These are phyloP conservation scores for Astatotilapia flaviijosephi DNA, from an alignment of 2,113 vertebrate genomes.

Conservation along the genomic window DNA sequence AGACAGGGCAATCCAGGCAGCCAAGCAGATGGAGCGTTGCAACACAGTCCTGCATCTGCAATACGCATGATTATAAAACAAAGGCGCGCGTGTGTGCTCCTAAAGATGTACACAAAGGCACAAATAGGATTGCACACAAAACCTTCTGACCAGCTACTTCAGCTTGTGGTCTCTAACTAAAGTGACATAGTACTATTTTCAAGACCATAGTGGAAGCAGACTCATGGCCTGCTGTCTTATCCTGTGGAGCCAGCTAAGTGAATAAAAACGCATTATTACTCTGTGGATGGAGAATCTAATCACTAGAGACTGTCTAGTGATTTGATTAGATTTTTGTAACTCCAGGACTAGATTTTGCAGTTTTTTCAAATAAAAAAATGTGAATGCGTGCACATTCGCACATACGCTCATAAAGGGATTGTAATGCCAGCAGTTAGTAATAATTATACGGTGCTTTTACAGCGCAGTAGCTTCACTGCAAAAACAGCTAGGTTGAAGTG, in stretches of 20 bases:
- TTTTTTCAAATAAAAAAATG: neutral
- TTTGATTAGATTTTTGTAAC: neutral
- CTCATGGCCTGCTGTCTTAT: conserved; percentile 36
- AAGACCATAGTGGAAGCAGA: neutral
- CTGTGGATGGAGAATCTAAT: neutral
- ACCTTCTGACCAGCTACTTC: neutral
- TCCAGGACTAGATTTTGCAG: neutral
- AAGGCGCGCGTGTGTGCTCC: neutral
- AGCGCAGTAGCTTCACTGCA: neutral
- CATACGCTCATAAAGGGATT: neutral
- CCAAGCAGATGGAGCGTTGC: conserved; percentile 40
- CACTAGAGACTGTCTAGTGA: neutral
- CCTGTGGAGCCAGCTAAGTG: neutral
- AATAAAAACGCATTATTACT: neutral
- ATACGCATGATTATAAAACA: neutral
- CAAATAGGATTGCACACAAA: neutral
- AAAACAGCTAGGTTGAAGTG: neutral
- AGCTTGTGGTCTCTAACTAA: neutral
- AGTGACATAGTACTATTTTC: neutral
- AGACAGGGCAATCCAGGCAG: conserved; percentile 25
- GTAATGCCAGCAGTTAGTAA: neutral
- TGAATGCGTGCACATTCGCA: neutral
- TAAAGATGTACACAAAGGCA: neutral
- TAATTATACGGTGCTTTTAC: neutral
- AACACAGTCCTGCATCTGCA: neutral